Evolutionary conservation across 1,140 invertebrate species (phyloP), one percentile per base, ranked within the genome.

Genomic region (Lithobius niger): DNA sequence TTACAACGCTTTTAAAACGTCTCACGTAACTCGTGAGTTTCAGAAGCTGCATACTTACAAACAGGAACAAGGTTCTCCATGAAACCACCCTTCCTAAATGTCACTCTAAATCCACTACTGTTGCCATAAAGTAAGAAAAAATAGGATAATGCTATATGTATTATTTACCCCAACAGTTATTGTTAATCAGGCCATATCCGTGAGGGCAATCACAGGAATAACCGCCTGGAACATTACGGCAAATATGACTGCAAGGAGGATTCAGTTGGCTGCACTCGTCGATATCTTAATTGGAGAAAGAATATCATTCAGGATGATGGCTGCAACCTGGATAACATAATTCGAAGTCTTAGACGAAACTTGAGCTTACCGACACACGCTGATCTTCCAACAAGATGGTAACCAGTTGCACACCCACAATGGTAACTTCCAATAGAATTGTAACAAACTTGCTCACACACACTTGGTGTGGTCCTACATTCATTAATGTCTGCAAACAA

Each of bases 321-420:
- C n/a, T n/a, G n/a, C n/a, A n/a, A n/a, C n/a, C n/a, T n/a, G n/a
- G n/a, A n/a, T n/a, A n/a, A n/a, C n/a, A n/a, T n/a, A n/a, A n/a
- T n/a, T n/a, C n/a, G n/a, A n/a, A n/a, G n/a, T n/a, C n/a, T n/a
- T n/a, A n/a, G n/a, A n/a, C n/a, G 26, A 26, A 13, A 18, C 53
- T n/a, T n/a, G n/a, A n/a, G n/a, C n/a, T n/a, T n/a, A 60, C 59
- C 59, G 45, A 44, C 25, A 36, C 59, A 60, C 27, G 16, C 28
- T 26, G 15, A 31, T 51, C 27, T 22, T 28, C 26, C 51, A n/a
- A 52, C 19, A 24, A 53, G 13, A 13, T 21, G 51, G 42, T 53
- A 53, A 6, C 51, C 51, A 43, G 6, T 16, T 4, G 15, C 6
- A 21, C 51, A 53, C 21, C 42, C 51, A 53, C 51, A 53, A 24